Conservation (phyloP, 2,113 vertebrate species). For the Ceyx melanurus region DNA sequence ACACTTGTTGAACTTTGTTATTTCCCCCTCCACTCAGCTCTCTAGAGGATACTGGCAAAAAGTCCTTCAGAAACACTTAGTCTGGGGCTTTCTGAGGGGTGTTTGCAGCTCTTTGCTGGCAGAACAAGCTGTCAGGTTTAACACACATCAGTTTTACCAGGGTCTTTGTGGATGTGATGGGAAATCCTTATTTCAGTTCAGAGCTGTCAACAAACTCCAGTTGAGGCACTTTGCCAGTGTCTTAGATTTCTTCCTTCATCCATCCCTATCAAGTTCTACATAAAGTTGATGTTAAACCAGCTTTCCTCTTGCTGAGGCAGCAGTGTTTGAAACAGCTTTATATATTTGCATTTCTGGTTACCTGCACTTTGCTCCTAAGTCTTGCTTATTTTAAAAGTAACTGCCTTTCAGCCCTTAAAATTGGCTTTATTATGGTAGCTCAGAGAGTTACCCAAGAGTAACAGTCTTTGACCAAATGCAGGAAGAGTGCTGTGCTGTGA, state of each 20-base stretch:
- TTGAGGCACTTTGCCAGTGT: not conserved
- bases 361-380: not conserved
- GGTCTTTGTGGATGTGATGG: not conserved
- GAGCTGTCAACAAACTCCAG: not conserved
- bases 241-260: not conserved
- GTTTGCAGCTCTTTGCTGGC: not conserved
- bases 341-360: not conserved
- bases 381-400: not conserved
- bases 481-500: not conserved
- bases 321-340: not conserved
- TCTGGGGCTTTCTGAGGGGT: not conserved
- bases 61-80: not conserved
- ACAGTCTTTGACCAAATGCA: slow-evolving; percentile 8
- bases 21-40: not conserved
- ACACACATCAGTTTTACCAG: not conserved
- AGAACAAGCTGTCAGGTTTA: not conserved
- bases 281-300: not conserved
- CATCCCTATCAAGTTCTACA: not conserved
- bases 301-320: not conserved
- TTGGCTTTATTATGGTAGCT: not conserved
- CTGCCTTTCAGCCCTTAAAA: not conserved
- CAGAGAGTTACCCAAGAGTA: not conserved
- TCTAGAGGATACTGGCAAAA: not conserved
- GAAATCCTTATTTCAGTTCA: not conserved
- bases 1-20: not conserved